Conservation (phyloP, 2,113 vertebrate genomes). For the Sclerurus mexicanus region DNA sequence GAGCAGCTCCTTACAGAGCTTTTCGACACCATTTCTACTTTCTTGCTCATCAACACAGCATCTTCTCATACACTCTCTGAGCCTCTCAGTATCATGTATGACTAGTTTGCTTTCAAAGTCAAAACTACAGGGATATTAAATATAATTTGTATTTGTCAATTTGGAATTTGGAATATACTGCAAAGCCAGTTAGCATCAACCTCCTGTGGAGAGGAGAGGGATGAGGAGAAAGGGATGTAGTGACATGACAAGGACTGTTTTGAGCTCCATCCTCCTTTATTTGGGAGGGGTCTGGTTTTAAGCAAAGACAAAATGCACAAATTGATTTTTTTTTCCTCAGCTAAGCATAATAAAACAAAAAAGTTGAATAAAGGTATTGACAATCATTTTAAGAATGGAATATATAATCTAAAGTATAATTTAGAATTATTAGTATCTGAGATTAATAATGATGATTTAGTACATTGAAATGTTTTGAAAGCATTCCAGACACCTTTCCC, state of each 20-base stretch:
- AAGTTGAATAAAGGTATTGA: not conserved
- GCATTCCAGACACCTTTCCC: not conserved
- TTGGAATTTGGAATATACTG: not conserved
- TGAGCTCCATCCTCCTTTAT: not conserved
- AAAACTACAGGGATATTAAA: not conserved
- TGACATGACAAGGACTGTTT: not conserved
- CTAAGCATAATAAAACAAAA: not conserved
- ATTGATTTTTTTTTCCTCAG: not conserved
- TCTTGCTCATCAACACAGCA: not conserved
- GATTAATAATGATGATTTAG: not conserved
- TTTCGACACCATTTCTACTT: not conserved
- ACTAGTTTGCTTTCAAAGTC: not conserved
- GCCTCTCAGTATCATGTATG: not conserved
- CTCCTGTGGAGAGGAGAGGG: not conserved
- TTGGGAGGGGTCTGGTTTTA: not conserved
- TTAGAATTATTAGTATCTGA: not conserved
- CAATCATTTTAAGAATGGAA: not conserved
- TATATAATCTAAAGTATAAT: not conserved
- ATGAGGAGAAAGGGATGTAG: not conserved
- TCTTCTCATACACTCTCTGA: not conserved
- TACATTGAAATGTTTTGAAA: not conserved
- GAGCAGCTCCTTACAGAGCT: not conserved
- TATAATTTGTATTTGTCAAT: not conserved
- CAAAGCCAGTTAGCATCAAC: not conserved
- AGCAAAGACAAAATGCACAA: not conserved